phyloP scores from a whole-genome alignment of 2,113 vertebrate genomes.

The Ramphastos sulfuratus region DNA sequence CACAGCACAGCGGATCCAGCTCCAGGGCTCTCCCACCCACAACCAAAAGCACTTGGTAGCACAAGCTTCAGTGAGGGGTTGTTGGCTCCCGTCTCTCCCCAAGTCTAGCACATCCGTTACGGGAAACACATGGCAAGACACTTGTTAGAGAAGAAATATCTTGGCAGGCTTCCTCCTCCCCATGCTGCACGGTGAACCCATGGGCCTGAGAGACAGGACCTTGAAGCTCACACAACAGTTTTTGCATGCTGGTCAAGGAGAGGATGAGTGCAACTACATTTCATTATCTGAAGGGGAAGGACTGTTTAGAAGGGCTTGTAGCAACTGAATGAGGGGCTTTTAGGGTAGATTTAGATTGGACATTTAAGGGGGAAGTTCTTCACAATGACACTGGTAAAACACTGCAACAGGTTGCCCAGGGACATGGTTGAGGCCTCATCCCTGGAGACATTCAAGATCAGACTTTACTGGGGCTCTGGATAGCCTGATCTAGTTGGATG shows the following conservation, averaged over 20 bases:
- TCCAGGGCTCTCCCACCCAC: rapidly evolving
- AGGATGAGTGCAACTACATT: background rate
- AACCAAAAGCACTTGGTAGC: rapidly evolving
- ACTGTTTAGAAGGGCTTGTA: too few species aligned
- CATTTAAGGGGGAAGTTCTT: too few species aligned
- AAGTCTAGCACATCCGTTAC: rapidly evolving
- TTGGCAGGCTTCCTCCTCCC: background rate
- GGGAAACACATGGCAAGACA: rapidly evolving
- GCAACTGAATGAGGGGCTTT: too few species aligned
- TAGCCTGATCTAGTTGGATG: too few species aligned
- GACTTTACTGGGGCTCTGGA: too few species aligned
- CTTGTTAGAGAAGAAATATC: rapidly evolving
- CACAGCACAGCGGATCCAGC: rapidly evolving
- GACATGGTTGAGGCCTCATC: too few species aligned
- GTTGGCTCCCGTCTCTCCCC: background rate
- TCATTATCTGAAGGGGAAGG: too few species aligned
- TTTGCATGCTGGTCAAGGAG: rapidly evolving
- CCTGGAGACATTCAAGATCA: too few species aligned
- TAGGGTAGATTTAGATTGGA: too few species aligned
- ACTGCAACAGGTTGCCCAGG: too few species aligned
- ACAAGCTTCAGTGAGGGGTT: background rate
- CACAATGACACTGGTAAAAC: too few species aligned
- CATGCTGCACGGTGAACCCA: rapidly evolving
- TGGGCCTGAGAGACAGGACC: background rate
- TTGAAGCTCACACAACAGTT: rapidly evolving